Evolutionary conservation across 2,113 vertebrate species (phyloP).

Genomic region (Ifrita kowaldi): DNA sequence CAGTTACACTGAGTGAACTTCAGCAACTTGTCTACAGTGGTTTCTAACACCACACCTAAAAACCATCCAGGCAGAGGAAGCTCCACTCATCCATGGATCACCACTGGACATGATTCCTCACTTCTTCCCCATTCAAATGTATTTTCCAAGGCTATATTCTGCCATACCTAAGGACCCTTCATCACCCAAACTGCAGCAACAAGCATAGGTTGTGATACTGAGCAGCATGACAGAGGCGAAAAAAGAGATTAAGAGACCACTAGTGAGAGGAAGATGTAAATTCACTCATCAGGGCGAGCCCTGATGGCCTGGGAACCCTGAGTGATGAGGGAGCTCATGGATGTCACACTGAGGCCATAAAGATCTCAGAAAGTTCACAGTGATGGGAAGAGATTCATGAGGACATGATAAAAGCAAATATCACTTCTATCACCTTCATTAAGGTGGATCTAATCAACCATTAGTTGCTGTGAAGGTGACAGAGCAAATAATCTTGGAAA

Average conservation of each 20-base stretch:
- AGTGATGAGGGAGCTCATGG: neutral
- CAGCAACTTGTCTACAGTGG: neutral
- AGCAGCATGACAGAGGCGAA: neutral
- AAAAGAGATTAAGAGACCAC: neutral
- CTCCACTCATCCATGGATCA: neutral
- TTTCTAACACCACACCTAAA: neutral
- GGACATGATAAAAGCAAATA: neutral
- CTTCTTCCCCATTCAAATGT: neutral
- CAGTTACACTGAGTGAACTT: neutral
- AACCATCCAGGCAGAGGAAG: neutral
- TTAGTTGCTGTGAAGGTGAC: neutral
- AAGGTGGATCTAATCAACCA: neutral
- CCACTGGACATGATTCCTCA: neutral
- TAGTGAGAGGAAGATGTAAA: neutral
- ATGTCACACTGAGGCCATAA: neutral
- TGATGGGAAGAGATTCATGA: neutral
- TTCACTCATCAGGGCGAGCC: neutral
- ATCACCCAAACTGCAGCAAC: neutral
- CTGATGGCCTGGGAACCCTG: neutral
- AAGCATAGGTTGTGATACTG: neutral
- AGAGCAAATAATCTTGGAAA: neutral
- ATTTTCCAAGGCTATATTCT: neutral
- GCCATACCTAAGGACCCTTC: neutral
- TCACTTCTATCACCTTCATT: neutral
- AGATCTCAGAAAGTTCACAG: neutral